Base-by-base conservation (phyloP, 2,888 invertebrate genomes). In the Brachylomia viminalis region DNA sequence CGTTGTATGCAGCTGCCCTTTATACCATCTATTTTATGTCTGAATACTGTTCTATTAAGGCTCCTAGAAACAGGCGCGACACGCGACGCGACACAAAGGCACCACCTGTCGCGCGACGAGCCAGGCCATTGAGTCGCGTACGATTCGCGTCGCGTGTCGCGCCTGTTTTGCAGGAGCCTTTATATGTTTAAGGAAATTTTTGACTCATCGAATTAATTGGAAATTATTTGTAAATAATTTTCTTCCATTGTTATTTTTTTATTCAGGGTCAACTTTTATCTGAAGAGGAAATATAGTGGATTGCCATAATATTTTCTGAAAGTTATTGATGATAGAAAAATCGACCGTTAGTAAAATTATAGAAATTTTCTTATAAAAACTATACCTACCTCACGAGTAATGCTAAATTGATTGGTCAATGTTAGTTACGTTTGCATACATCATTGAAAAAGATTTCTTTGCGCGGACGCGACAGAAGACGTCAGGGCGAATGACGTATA, bases 361-460 rank as follows among this genome's bases (percentile, higher is more conserved):
- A 15, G 27, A 8, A 56, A 27, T 27, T 67, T 56, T 23, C 30
- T 56, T 27, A 23, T 15, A 10, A 30, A 13, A 49, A 33, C 11
- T 59, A 11, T 33, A 49, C 13, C 38, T 23, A 45, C 7, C 15
- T 33, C 11, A 13, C 8, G 4, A 33, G 15, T 45, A 52, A 5
- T 15, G 33, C 45, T 45, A 47, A 75, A 56, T 30, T 33, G 30
- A 61, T 30, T 38, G 8, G 13, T 42, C 67, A 67, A 54, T 74
- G 8, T 20, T 20, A n/a, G 42, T n/a, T 58, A 47, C 59, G 8
- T 42, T 72, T 61, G 33, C 76, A 45, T 45, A 69, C 6, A 76
- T 52, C 52, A 76, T 77, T 76, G 59, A 27, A 61, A 77, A 77
- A 52, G 59, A 76, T 66, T 49, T 33, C 49, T 17, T 20, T 6